Evolutionary conservation across 2,113 vertebrate genomes (phyloP), one percentile per base, ranked within the genome.

Genomic region (Lepisosteus osseus): DNA sequence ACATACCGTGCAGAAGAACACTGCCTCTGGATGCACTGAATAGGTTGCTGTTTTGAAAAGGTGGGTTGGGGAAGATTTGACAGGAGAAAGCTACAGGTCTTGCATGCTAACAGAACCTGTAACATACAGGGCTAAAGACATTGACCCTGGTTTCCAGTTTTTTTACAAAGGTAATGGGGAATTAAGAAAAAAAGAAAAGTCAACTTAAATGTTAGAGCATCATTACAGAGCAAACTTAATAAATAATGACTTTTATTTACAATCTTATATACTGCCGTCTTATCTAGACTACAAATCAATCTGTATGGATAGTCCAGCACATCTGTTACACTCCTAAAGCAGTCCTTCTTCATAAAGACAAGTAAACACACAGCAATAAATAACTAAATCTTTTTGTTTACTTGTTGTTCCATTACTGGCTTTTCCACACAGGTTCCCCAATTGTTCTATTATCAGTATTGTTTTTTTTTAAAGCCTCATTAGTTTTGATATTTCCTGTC

Each of bases 171-270:
- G 47, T 44, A 41, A 40, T 68, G 61, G 73, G 71, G 56, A 43
- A 67, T 57, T 61, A 55, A 54, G 47, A 81, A 67, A 81, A 3
- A 76, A 69, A 29, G 80, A 74, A 59, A 67, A 61, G 72, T 79
- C 76, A 73, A 79, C 69, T 76, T 84, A 78, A 84, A 79, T 80
- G 54, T 57, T 44, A 71, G 73, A 59, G 61, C 78, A 84, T 87
- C 83, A 81, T 81, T 87, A 90, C 74, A 90, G 83, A 87, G 89
- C 81, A 85, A 83, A 88, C 77, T 86, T 83, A 90, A 92, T 93
- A 93, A 93, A 94, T 92, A 93, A 89, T 92, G 78, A 79, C 84
- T 86, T 29, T 78, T 94, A 94, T 94, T 91, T 93, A 94, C 90
- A 93, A 88, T 88, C 83, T 87, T 88, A 86, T 80, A 70, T 68